Base-by-base conservation (phyloP, 2,113 vertebrate genomes). In the Smithornis capensis region DNA sequence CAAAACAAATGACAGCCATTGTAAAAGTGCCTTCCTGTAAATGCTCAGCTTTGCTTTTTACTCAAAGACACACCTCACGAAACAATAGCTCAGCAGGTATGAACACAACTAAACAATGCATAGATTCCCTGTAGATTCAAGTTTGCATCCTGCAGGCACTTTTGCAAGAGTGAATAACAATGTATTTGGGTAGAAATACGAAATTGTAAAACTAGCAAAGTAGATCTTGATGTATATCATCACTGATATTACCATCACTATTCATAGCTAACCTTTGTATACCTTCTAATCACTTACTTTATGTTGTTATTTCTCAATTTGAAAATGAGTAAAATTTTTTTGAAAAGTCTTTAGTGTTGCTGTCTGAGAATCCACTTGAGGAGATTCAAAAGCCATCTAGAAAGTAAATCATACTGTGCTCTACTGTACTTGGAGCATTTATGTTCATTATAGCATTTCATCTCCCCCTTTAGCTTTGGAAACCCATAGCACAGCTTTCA, bases 71-170 rank as follows among this genome's bases (percentile, higher is more conserved):
- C 98, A 90, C 98, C 98, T 98, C 97, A 4, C 62, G 89, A 93
- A 98, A 99, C 98, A 98, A 98, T 98, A 92, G 97, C 95, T 96
- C 95, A 97, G 95, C 96, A 98, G 98, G 98, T 98, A 98, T 92
- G 97, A 95, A 44, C 79, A 65, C 75, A 60, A 6, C 64, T 25
- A 15, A 94, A 87, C 94, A 97, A 97, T 62, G 91, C 84, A 67
- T 2, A 74, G 80, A 8, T 50, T 93, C 90, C 86, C 69, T 38
- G 70, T 15, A 77, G 92, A 33, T 93, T 74, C 64, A 47, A 53
- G 55, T 83, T 90, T 82, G 92, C 89, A 95, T 96, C 89, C 96
- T 94, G 84, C 90, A 87, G 81, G 60, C 74, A 77, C 40, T 79
- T 76, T n/a, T 60, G 71, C 40, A 77, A 23, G 40, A 49, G 49